Evolutionary conservation across 2,888 invertebrate species (phyloP), one percentile per base, ranked within the genome.

Genomic region (Dasypogon diadema): DNA sequence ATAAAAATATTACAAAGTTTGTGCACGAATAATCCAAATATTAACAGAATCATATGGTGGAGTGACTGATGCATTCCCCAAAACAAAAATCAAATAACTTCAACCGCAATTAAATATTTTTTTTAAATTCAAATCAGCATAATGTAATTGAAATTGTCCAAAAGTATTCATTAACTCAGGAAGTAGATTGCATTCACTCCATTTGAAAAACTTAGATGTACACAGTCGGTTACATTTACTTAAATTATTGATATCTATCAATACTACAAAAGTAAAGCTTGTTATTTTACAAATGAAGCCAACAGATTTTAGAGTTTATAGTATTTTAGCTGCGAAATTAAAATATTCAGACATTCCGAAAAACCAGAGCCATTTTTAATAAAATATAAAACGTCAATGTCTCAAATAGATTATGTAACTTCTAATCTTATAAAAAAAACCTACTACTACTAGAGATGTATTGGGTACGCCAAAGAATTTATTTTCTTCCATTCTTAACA

Each of bases 251-350:
- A 48, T n/a, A 48, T 48, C 48, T 48, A 48, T 48, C 48, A 48
- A 48, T n/a, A 48, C 48, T 48, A 3, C 48, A 48, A 48, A 48
- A 48, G 48, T 48, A 48, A 48, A 48, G 48, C 48, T 48, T n/a
- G 48, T 48, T 48, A 48, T 48, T 48, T 48, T 48, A 26, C 58
- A 58, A 26, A 58, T 58, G 58, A n/a, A n/a, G n/a, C n/a, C n/a
- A n/a, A 4, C 14, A 22, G 58, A 58, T 58, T 58, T 58, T 58
- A 58, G 26, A 30, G 14, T 10, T n/a, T 58, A 30, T 60, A 30
- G 30, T 14, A 60, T 18, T 60, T 6, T 37, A 34, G 60, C 60
- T 34, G 37, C 12, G 12, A 30, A 34, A 60, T 34, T 60, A 60
- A 37, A 60, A 18, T 60, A 37, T 60, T 18, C 24, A 18, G 18